Base-by-base conservation (phyloP, 2,113 vertebrate species). In the Amphiprion ocellaris region DNA sequence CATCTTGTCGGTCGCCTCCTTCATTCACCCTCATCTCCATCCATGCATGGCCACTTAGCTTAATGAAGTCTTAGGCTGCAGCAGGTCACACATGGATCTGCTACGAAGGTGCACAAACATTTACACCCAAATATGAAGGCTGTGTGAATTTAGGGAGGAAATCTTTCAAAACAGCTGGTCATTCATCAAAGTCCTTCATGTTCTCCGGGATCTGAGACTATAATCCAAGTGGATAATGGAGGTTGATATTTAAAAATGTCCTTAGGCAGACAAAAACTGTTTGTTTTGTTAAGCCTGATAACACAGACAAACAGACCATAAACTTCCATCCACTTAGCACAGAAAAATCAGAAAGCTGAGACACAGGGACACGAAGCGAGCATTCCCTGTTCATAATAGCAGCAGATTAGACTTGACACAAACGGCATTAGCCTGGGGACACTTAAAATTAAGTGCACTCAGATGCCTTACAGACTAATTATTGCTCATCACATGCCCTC, bases 381-480 rank as follows among this genome's bases (percentile, higher is more conserved):
- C 63, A 74, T 46, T 70, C 47, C 11, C 26, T 55, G 44, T 41
- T 61, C 53, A 24, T 69, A 30, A 15, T 41, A 28, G 33, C 0
- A 17, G 52, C 59, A 17, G 39, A 68, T 77, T 58, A 72, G 28
- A 30, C 41, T 21, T 60, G 8, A 65, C 17, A 64, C 21, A 33
- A 74, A 69, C 58, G 16, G 53, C 19, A 56, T 15, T n/a, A 24
- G 15, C 62, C 56, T 41, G 44, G 46, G 66, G 61, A 23, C 44
- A 64, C 58, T 73, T 64, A 74, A 28, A 37, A 58, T 55, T 0
- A 65, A 77, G 47, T 37, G 58, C 64, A 65, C 64, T 77, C 14
- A 67, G 70, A 74, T 65, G 74, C 44, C 64, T 70, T 46, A 30
- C 30, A 61, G 59, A 56, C 68, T 69, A 52, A 66, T 81, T 81